Evolutionary conservation across 2,113 vertebrate species (phyloP).

Genomic region (Elanoides forficatus): DNA sequence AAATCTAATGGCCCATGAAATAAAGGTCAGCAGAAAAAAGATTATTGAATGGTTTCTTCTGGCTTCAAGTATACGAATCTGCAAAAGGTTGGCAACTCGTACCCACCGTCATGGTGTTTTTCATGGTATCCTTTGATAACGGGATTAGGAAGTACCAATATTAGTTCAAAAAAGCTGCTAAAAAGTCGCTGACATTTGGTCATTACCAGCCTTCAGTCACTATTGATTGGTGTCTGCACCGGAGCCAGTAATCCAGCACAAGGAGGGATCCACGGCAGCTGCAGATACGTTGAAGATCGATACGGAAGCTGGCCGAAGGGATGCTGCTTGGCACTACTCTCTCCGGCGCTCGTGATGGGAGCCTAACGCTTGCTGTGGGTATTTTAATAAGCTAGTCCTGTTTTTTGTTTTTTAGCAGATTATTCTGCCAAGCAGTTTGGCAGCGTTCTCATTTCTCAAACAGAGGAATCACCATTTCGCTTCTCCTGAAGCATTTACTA

Average conservation of each 20-base stretch:
- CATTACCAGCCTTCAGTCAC: not conserved
- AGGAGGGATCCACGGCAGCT: not conserved
- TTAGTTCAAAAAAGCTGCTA: constrained; percentile 35
- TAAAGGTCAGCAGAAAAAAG: constrained; percentile 49
- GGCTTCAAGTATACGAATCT: not conserved
- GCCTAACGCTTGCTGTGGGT: not conserved
- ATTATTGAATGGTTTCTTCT: constrained; percentile 4
- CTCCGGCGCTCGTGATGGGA: not conserved
- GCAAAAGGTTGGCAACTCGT: not conserved
- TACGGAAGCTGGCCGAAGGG: rapidly evolving
- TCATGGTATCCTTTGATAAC: constrained; percentile 38
- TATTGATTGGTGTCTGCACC: not conserved
- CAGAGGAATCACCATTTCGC: not conserved
- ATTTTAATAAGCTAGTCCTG: not conserved
- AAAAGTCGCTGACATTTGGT: constrained; percentile 21
- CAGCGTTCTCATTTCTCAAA: not conserved
- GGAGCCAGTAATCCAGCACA: not conserved
- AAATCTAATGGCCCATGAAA: constrained; percentile 41
- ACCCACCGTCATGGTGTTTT: not conserved
- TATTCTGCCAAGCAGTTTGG: not conserved
- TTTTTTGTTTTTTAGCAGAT: not conserved
- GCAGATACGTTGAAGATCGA: not conserved
- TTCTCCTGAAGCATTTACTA: not conserved
- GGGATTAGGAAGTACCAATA: constrained; percentile 44
- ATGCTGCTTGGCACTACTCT: not conserved